Conservation (phyloP, 2,113 vertebrate genomes). For the Dipodomys ordii region DNA sequence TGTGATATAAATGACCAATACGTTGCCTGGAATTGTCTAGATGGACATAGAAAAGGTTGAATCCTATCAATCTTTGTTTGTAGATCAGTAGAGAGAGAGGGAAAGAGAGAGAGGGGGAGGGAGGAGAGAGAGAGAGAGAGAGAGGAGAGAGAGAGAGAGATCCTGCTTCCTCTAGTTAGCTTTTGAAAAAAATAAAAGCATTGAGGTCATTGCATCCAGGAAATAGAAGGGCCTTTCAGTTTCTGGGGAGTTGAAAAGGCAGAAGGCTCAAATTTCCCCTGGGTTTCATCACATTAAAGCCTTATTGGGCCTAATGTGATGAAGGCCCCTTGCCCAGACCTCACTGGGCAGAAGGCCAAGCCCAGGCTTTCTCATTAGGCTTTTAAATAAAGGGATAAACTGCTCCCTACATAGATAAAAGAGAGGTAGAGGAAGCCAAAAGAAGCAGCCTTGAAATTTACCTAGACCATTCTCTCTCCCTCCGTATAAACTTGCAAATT, state of each 20-base stretch:
- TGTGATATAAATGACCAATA: neutral
- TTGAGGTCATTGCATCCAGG: neutral
- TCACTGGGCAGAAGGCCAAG: constrained; percentile 43
- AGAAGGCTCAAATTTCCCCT: constrained; percentile 34
- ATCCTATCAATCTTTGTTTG: neutral
- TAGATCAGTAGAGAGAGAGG: neutral
- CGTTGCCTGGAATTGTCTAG: neutral
- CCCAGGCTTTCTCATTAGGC: neutral
- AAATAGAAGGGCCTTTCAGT: constrained; percentile 17
- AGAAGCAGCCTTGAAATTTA: constrained; percentile 11
- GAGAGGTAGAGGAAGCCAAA: neutral
- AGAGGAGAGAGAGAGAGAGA: neutral
- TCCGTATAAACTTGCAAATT: neutral
- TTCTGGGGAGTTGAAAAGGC: constrained; percentile 7
- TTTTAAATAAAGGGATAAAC: constrained; percentile 61
- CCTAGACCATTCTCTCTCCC: neutral
- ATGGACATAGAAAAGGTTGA: neutral
- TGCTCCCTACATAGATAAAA: constrained; percentile 8
- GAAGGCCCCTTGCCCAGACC: neutral
- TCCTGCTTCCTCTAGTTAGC: neutral
- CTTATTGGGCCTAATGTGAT: neutral
- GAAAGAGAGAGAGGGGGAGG: neutral
- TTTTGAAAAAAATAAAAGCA: neutral
- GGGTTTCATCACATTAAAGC: constrained; percentile 4
- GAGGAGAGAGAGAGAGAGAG: neutral